Percentiles rank a stretch among this genome's conserved stretches.
These are phyloP conservation scores for Ophiodon elongatus DNA, from an alignment of 2,113 vertebrate genomes.

Conservation along the genomic window DNA sequence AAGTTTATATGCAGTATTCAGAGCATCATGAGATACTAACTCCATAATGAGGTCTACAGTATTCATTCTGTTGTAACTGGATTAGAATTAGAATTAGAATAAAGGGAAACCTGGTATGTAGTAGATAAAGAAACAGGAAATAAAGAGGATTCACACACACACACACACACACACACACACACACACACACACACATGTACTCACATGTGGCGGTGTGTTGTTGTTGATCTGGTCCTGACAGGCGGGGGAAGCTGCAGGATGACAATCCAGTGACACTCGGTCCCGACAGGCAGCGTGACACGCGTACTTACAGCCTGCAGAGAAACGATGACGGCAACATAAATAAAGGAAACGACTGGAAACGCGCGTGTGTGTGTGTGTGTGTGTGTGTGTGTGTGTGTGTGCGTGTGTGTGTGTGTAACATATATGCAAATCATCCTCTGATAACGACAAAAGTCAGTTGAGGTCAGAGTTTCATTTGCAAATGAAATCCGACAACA, in stretches of 20 bases:
- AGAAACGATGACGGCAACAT: background rate
- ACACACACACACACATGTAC: slow-evolving; percentile 41
- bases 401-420: slow-evolving; percentile 12
- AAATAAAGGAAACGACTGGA: background rate
- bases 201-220: slow-evolving; percentile 75
- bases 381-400: background rate
- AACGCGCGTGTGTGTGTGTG: no score
- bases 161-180: slow-evolving; percentile 15
- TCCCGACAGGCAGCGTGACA: slow-evolving; percentile 83
- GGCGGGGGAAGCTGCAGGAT: slow-evolving; percentile 55
- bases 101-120: background rate
- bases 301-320: slow-evolving; percentile 84
- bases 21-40: background rate
- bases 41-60: no score
- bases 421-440: slow-evolving; percentile 57
- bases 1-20: background rate
- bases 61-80: background rate
- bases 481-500: slow-evolving; percentile 40
- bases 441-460: background rate
- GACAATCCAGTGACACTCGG: slow-evolving; percentile 82
- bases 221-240: slow-evolving; percentile 82
- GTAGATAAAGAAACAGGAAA: background rate
- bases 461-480: background rate
- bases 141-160: background rate
- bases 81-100: background rate